phyloP scores from a whole-genome alignment of 1,140 invertebrate species.

The Eciton burchellii region DNA sequence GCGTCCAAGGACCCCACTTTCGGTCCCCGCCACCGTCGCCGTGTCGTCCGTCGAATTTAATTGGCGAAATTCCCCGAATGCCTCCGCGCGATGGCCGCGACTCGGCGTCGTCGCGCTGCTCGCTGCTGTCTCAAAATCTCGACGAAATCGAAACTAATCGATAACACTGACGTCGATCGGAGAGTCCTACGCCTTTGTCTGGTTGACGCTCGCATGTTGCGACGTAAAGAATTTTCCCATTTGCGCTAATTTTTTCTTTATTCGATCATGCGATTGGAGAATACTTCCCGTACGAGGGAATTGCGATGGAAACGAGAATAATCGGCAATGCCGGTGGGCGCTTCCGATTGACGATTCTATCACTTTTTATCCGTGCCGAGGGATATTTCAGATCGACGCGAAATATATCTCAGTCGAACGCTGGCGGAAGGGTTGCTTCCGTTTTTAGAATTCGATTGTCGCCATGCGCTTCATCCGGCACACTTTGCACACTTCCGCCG shows the following conservation, averaged over 20 bases:
- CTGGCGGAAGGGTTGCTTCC: background rate
- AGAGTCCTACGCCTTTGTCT: too few species aligned
- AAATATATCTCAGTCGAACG: background rate
- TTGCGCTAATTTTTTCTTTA: background rate
- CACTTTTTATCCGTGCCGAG: background rate
- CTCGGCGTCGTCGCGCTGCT: slow-evolving; percentile 41
- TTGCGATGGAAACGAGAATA: background rate
- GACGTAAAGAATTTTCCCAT: background rate
- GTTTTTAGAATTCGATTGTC: background rate
- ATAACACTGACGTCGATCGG: background rate
- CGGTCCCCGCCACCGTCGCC: background rate
- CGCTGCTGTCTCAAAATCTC: slow-evolving; percentile 32
- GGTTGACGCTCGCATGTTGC: background rate
- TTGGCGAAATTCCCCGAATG: slow-evolving; percentile 74
- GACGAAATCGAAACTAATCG: slow-evolving; percentile 66
- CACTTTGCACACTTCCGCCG: slow-evolving; percentile 13
- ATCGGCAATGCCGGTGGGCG: background rate
- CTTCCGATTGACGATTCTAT: background rate
- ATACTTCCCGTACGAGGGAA: background rate
- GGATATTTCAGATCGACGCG: background rate
- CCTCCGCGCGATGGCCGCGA: slow-evolving; percentile 60
- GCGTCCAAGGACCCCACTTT: slow-evolving; percentile 29
- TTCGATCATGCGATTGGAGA: background rate
- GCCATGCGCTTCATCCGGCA: slow-evolving; percentile 20
- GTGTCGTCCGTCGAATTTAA: slow-evolving; percentile 70